Percentiles rank a stretch among this genome's conserved stretches.
These are phyloP conservation scores for Epinotia bilunana DNA, from an alignment of 2,888 invertebrate genomes.

Conservation along the genomic window DNA sequence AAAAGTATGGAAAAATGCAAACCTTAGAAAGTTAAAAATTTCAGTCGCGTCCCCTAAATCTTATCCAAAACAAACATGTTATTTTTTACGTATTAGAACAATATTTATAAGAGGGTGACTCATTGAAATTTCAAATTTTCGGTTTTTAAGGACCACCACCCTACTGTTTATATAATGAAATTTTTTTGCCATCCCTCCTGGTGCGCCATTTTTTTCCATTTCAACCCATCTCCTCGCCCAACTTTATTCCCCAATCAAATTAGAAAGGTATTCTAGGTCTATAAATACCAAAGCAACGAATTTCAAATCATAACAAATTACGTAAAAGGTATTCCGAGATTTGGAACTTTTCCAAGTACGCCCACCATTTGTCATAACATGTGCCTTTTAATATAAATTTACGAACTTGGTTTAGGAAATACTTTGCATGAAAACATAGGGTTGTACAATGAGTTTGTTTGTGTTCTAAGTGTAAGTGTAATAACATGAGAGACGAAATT, in stretches of 20 bases:
- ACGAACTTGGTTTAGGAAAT: constrained; percentile 32
- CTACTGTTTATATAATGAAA: no score
- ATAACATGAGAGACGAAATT: constrained; percentile 13
- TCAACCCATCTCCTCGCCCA: not conserved
- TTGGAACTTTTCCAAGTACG: constrained; percentile 40
- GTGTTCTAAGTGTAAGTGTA: constrained; percentile 2
- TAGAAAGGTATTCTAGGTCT: constrained; percentile 14
- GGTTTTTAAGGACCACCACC: no score
- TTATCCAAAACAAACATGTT: no score
- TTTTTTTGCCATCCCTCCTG: no score
- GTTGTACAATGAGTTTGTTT: constrained; percentile 34
- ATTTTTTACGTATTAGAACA: no score
- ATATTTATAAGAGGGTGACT: no score
- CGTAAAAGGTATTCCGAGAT: constrained; percentile 44
- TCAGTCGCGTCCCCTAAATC: no score
- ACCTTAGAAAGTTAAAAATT: no score
- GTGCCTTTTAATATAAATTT: constrained; percentile 43
- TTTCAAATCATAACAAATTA: constrained; percentile 43
- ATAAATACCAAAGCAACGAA: constrained; percentile 32
- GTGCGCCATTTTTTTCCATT: no score
- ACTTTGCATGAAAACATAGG: constrained; percentile 41
- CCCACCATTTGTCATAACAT: constrained; percentile 43
- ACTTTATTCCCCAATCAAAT: constrained; percentile 21
- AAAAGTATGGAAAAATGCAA: no score
- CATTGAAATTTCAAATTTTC: no score